Conservation (phyloP, 2,888 invertebrate genomes). For the Campoplex capitator region DNA sequence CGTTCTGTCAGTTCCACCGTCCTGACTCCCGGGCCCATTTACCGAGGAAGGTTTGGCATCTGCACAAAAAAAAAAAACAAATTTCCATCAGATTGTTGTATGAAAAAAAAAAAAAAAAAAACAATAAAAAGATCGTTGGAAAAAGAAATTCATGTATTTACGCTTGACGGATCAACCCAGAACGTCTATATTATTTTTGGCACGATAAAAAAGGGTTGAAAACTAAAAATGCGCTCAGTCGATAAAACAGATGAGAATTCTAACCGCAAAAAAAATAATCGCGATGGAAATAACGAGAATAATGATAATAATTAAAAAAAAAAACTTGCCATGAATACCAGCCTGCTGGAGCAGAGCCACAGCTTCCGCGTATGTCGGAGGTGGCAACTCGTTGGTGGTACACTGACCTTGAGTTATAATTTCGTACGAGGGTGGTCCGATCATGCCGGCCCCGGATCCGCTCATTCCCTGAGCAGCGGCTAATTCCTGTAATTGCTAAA, state of each 20-base stretch:
- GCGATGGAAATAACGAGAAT: not conserved
- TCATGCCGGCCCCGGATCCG: slow-evolving; percentile 85
- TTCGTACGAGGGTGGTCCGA: slow-evolving; percentile 88
- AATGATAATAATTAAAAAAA: slow-evolving; percentile 22
- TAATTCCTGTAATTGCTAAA: slow-evolving; percentile 86
- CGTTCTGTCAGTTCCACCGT: slow-evolving; percentile 64
- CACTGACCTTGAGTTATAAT: slow-evolving; percentile 85
- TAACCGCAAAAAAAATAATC: not conserved
- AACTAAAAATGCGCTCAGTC: not conserved
- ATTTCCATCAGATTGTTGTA: too few species aligned
- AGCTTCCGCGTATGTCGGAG: slow-evolving; percentile 89
- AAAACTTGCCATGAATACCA: slow-evolving; percentile 75
- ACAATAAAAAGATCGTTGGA: not conserved
- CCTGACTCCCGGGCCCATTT: slow-evolving; percentile 62
- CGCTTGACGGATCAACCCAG: not conserved
- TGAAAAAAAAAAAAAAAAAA: too few species aligned
- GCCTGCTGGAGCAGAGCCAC: slow-evolving; percentile 78
- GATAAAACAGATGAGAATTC: slow-evolving; percentile 6
- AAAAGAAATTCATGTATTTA: not conserved
- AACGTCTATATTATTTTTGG: not conserved
- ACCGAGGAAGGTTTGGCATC: slow-evolving; percentile 72
- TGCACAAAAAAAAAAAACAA: slow-evolving; percentile 29
- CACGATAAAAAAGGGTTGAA: not conserved
- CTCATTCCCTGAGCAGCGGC: slow-evolving; percentile 86
- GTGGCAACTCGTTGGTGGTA: slow-evolving; percentile 86